A percentile compares a stretch with the other conserved stretches of the same genome.
Evolutionary conservation across 37 sponge, comb jelly and placozoan genomes (phyloP).

Genomic region (Ianthella basta): DNA sequence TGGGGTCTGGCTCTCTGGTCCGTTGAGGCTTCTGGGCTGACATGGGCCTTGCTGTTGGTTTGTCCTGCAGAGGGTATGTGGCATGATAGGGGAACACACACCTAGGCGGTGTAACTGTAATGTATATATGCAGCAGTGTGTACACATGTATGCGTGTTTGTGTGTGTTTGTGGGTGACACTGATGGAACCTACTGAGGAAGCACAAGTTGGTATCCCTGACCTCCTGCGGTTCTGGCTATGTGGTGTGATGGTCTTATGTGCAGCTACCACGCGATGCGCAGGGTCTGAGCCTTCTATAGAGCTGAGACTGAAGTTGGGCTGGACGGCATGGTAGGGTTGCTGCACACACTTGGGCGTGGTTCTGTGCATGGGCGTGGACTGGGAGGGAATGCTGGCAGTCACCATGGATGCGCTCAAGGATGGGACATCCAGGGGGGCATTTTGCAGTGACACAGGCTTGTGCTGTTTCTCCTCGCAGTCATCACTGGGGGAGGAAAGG

Average conservation of each 20-base stretch:
- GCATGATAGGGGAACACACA: too few relatives aligned
- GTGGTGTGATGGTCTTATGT: neutral
- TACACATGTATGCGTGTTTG: slow-evolving; percentile 1
- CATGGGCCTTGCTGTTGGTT: too few relatives aligned
- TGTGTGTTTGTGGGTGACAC: neutral
- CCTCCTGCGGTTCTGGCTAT: neutral
- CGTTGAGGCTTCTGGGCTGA: too few relatives aligned
- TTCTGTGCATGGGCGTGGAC: neutral
- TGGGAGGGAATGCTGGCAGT: neutral
- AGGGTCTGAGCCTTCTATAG: slow-evolving; percentile 11
- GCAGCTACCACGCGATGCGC: neutral
- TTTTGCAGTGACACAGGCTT: neutral
- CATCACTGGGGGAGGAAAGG: too few relatives aligned
- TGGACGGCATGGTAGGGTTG: neutral
- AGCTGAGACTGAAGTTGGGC: slow-evolving; percentile 12
- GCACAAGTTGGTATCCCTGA: neutral
- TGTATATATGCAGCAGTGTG: too few relatives aligned
- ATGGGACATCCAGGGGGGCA: neutral
- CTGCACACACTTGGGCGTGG: neutral
- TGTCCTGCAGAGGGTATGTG: too few relatives aligned
- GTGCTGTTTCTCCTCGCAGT: too few relatives aligned
- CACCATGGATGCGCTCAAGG: neutral
- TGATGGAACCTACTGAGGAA: neutral
- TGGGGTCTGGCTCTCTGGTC: too few relatives aligned
- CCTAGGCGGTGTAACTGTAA: too few relatives aligned